These are phyloP conservation scores for Sorex araneus DNA, from an alignment of 2,113 vertebrate species.

Conservation along the genomic window DNA sequence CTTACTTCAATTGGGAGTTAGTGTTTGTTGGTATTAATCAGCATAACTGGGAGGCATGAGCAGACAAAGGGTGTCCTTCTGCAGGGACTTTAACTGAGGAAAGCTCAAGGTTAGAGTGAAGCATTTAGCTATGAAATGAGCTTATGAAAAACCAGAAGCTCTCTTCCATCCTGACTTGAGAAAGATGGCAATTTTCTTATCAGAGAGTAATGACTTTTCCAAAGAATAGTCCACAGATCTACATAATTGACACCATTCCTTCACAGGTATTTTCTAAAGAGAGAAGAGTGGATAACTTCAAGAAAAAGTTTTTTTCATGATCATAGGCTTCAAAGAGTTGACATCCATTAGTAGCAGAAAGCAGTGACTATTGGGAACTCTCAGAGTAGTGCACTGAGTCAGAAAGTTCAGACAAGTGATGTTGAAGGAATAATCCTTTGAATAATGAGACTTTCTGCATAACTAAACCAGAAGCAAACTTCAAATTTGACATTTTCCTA, in stretches of 20 bases:
- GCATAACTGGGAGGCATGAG: not conserved
- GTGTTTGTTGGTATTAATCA: not conserved
- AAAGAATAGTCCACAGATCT: not conserved
- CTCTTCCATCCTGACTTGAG: not conserved
- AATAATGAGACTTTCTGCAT: not conserved
- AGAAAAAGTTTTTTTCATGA: not conserved
- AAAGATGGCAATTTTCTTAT: not conserved
- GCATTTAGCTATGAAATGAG: not conserved
- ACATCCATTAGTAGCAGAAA: not conserved
- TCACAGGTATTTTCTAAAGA: slow-evolving; percentile 16
- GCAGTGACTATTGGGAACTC: not conserved
- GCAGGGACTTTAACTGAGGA: not conserved
- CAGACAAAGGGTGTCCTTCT: not conserved
- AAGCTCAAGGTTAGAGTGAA: not conserved
- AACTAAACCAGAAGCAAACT: not conserved
- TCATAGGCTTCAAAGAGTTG: not conserved
- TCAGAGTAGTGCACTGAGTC: not conserved
- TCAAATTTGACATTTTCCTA: not conserved
- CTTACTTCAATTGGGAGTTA: not conserved
- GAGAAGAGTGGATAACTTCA: not conserved
- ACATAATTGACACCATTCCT: not conserved
- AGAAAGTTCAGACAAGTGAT: not conserved
- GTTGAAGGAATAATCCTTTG: not conserved
- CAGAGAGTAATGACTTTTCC: not conserved
- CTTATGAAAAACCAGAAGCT: not conserved